Evolutionary conservation across 2,888 invertebrate species (phyloP).

Genomic region (Scaptomyza reducta): DNA sequence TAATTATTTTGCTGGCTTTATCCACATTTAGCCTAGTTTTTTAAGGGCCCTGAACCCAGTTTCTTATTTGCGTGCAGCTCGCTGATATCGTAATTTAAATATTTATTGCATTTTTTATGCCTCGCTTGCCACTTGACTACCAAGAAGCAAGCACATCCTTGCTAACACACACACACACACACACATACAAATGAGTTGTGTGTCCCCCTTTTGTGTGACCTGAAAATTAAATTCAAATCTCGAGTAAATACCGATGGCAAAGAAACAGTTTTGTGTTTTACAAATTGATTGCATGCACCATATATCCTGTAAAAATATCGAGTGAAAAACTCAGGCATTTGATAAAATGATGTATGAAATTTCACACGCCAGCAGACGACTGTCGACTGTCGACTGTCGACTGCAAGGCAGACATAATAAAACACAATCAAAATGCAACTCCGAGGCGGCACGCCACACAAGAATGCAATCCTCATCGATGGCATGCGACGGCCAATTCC

Average conservation of each 20-base stretch:
- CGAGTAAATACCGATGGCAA: conserved; percentile 58
- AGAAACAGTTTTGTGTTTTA: conserved; percentile 45
- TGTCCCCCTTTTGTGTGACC: conserved; percentile 70
- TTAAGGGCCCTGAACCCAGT: conserved; percentile 57
- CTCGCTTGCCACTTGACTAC: conserved; percentile 64
- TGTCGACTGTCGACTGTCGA: neutral
- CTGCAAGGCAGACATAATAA: conserved; percentile 19
- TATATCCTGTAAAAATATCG: conserved; percentile 27
- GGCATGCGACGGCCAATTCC: conserved; percentile 60
- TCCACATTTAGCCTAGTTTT: conserved; percentile 69
- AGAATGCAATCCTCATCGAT: conserved; percentile 53
- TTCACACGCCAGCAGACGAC: conserved; percentile 43
- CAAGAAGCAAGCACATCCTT: conserved; percentile 41
- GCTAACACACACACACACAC: conserved; percentile 20
- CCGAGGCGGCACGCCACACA: conserved; percentile 40
- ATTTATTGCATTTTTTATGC: conserved; percentile 75
- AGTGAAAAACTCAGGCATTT: conserved; percentile 30
- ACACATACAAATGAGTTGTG: conserved; percentile 17
- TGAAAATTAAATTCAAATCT: conserved; percentile 80
- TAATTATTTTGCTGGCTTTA: conserved; percentile 65
- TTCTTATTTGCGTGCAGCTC: conserved; percentile 67
- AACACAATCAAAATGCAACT: conserved; percentile 63
- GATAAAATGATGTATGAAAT: conserved; percentile 58
- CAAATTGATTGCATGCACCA: conserved; percentile 68
- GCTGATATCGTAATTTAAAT: conserved; percentile 75